These are phyloP conservation scores for Oscheius sp. DNA, from an alignment of 2,888 invertebrate genomes.

Conservation along the genomic window DNA sequence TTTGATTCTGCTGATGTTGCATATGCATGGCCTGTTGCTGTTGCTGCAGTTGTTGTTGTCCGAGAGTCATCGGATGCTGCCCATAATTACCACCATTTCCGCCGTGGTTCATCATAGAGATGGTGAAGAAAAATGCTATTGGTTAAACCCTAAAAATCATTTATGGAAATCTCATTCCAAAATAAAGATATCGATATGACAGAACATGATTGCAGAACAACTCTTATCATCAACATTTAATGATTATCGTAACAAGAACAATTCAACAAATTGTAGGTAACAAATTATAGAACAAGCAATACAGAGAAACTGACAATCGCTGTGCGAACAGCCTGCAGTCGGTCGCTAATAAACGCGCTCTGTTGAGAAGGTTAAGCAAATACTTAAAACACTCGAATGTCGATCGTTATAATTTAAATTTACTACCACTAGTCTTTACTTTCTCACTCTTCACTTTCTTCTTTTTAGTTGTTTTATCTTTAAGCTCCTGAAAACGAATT, in stretches of 20 bases:
- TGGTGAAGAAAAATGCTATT: not conserved
- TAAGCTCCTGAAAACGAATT: constrained; percentile 38
- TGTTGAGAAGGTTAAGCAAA: not conserved
- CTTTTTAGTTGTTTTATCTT: constrained; percentile 47
- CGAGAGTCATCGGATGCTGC: constrained; percentile 11
- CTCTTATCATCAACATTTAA: not conserved
- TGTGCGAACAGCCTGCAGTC: constrained; percentile 2
- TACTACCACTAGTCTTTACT: constrained; percentile 38
- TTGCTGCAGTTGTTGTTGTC: constrained; percentile 4
- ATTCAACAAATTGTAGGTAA: not conserved
- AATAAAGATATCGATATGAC: not conserved
- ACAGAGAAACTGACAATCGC: not conserved
- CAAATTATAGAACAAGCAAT: no score
- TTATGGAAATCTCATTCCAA: not conserved
- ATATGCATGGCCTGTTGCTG: constrained; percentile 2
- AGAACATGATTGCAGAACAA: not conserved
- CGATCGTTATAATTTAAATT: constrained; percentile 45
- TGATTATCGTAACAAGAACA: constrained; percentile 14
- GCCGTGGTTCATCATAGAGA: constrained; percentile 29
- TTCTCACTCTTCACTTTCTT: constrained; percentile 49
- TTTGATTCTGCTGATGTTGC: constrained; percentile 14
- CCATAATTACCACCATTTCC: constrained; percentile 26
- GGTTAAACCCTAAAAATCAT: constrained; percentile 20
- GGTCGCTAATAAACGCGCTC: constrained; percentile 10
- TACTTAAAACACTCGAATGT: not conserved